Percentiles rank a stretch among this genome's conserved stretches.
These are phyloP conservation scores for Pharmacophagus antenor DNA, from an alignment of 2,888 invertebrate species.

Conservation along the genomic window DNA sequence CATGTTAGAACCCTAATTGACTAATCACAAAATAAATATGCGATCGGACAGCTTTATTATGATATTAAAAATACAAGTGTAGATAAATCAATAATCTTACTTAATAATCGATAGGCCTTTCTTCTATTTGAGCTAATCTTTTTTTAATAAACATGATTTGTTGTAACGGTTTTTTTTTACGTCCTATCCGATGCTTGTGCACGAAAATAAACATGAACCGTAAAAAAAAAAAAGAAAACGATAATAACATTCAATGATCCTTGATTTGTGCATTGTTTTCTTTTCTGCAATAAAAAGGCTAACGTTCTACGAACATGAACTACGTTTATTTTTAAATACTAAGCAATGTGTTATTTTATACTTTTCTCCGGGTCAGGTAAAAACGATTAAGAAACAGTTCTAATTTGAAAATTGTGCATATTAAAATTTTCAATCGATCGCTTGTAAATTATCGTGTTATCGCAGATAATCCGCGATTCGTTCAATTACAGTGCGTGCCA, in stretches of 20 bases:
- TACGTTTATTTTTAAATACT: neutral
- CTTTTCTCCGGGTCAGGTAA: neutral
- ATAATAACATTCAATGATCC: conserved; percentile 57
- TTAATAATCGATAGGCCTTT: neutral
- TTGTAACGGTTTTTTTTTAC: conserved; percentile 58
- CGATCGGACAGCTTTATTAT: too few relatives aligned
- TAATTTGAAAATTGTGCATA: conserved; percentile 12
- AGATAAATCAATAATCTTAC: too few relatives aligned
- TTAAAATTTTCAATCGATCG: conserved; percentile 6
- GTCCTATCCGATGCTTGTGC: conserved; percentile 47
- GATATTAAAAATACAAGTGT: too few relatives aligned
- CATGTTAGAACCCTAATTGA: too few relatives aligned
- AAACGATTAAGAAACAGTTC: neutral
- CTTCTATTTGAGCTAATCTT: conserved; percentile 30
- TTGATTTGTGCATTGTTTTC: conserved; percentile 33
- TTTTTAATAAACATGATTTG: conserved; percentile 51
- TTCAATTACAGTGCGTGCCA: conserved; percentile 38
- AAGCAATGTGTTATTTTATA: neutral
- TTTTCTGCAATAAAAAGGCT: conserved; percentile 8
- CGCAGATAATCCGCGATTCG: conserved; percentile 26
- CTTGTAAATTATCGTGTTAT: conserved; percentile 20
- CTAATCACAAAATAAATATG: too few relatives aligned
- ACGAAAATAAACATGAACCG: conserved; percentile 41
- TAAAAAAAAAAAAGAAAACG: conserved; percentile 59
- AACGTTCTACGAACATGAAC: conserved; percentile 1